Percentiles rank a stretch among this genome's conserved stretches.
These are phyloP conservation scores for Napeogenes inachia DNA, from an alignment of 2,888 invertebrate genomes.

Conservation along the genomic window DNA sequence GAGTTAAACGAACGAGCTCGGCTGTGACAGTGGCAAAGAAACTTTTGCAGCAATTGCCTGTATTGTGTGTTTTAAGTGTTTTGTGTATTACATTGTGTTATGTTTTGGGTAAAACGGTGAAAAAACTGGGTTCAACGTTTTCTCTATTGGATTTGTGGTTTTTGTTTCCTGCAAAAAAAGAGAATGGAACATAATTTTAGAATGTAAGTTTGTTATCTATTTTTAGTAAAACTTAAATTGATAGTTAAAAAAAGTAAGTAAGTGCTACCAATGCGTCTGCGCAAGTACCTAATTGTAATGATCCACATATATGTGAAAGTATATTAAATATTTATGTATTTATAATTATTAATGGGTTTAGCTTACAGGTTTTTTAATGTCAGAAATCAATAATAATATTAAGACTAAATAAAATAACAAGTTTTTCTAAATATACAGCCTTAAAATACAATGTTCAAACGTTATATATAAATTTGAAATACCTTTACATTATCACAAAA, in stretches of 20 bases:
- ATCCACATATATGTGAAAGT: background rate
- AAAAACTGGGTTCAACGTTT: constrained; percentile 37
- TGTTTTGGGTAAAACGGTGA: constrained; percentile 33
- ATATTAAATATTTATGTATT: no score
- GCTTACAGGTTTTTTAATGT: no score
- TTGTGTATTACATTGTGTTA: constrained; percentile 32
- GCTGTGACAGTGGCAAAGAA: constrained; percentile 45
- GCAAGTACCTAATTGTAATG: background rate
- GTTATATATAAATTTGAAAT: no score
- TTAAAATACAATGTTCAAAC: no score
- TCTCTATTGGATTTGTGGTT: constrained; percentile 40
- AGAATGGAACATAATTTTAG: constrained; percentile 27
- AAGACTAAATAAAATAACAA: no score
- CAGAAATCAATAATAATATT: no score
- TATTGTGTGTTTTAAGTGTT: constrained; percentile 21
- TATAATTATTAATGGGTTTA: no score
- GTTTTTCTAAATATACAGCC: no score
- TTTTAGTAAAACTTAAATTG: background rate
- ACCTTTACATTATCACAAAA: no score
- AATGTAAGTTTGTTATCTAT: constrained; percentile 37
- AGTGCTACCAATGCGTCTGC: no score
- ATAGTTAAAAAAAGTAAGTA: background rate
- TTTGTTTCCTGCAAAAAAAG: constrained; percentile 37
- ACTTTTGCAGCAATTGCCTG: constrained; percentile 27
- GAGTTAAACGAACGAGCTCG: constrained; percentile 31